Evolutionary conservation across 2,113 vertebrate species (phyloP), one percentile per base, ranked within the genome.

Genomic region (Todiramphus saurophagus): DNA sequence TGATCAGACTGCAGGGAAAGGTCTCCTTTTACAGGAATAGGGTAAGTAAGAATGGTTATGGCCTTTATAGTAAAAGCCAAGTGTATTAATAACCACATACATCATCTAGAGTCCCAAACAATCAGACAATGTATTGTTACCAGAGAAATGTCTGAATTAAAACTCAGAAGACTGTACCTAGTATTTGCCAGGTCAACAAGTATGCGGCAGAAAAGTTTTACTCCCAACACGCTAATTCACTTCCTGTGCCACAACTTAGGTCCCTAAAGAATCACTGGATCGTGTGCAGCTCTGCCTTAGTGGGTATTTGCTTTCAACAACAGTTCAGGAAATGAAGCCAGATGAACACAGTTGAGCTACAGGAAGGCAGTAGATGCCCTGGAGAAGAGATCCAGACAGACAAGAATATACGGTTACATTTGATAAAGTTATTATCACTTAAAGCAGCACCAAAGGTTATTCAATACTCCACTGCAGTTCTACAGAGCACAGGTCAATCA

Each of bases 401-500:
- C 7, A 31, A 83, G 62, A 89, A 84, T 7, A 87, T 7, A 46
- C 18, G 1, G 23, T 87, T 93, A 82, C 11, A 70, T 64, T 75
- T 83, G 39, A 88, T 85, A 69, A 86, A 77, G 51, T 72, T 33
- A 31, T 63, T 33, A 56, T n/a, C 33, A 48, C 31, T 35, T 89
- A 75, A 75, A 77, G 43, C 13, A 84, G 76, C 90, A 82, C 70
- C 77, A 75, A 60, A 67, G 13, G 2, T 63, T 81, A 63, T 68
- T 80, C 43, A 72, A 33, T n/a, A 82, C 44, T 67, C 39, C 37
- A n/a, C 25, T 51, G 35, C 35, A 76, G 3, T 59, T 79, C 55
- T 69, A 31, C 0, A 3, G 59, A 85, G 31, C 48, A 28, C 35
- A 62, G 19, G 3, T 98, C 95, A 98, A 69, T 98, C 98, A 84